Conservation (phyloP, 1,140 invertebrate species). For the Drosophila orena region DNA sequence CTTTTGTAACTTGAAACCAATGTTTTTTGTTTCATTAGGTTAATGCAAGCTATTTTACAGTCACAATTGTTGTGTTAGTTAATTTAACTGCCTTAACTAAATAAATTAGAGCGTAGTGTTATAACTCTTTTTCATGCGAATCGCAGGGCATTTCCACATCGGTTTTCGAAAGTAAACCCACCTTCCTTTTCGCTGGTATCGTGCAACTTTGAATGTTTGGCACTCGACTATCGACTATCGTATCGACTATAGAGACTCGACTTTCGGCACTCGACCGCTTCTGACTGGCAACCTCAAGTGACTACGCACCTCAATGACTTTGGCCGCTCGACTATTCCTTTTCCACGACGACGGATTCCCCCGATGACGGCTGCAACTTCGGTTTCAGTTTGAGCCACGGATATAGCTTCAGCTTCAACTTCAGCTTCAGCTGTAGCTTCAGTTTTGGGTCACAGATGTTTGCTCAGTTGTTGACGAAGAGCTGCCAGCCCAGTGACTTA, state of each 20-base stretch:
- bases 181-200: neutral
- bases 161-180: too few relatives aligned
- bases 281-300: slow-evolving; percentile 51
- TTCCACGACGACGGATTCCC: neutral
- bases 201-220: slow-evolving; percentile 6
- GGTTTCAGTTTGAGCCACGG: slow-evolving; percentile 15
- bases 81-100: too few relatives aligned
- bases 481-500: slow-evolving; percentile 84
- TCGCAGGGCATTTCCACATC: neutral
- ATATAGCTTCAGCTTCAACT: slow-evolving; percentile 8
- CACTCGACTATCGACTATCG: slow-evolving; percentile 11
- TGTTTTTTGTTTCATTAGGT: too few relatives aligned
- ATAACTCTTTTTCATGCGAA: too few relatives aligned
- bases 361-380: slow-evolving; percentile 1
- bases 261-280: slow-evolving; percentile 31
- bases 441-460: slow-evolving; percentile 28
- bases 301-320: slow-evolving; percentile 64
- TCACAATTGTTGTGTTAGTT: too few relatives aligned
- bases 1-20: too few relatives aligned
- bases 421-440: slow-evolving; percentile 19
- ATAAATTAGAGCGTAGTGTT: too few relatives aligned
- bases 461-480: slow-evolving; percentile 84
- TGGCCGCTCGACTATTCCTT: slow-evolving; percentile 1
- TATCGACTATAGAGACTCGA: slow-evolving; percentile 22
- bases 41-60: too few relatives aligned